Base-by-base conservation (phyloP, 2,797 vertebrate genomes). In the Anisognathus igniventris region DNA sequence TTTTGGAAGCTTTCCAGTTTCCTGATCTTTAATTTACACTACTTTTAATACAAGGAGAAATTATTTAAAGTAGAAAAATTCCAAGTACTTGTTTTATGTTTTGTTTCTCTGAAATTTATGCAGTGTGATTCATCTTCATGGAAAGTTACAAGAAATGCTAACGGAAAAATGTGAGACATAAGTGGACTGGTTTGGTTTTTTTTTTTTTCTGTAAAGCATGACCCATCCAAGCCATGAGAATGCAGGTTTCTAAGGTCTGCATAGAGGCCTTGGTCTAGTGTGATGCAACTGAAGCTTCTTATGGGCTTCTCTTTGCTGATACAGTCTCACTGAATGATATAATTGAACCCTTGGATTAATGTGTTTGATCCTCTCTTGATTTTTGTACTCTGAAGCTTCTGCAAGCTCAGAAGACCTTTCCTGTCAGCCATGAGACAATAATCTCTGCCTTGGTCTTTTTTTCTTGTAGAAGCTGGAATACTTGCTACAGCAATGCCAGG, bases 401-500 rank as follows among this genome's bases (percentile, higher is more conserved):
- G 35, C 35, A 64, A 91, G 14, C 37, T 83, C 48, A 53, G 54
- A 71, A 85, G 33, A n/a, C 6, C 35, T 58, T 83, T 72, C 9
- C 47, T 87, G 15, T 66, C 40, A 81, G 24, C 62, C 0, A 0
- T 28, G 24, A 66, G 72, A 77, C 37, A 15, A 3, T 92, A 61
- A 92, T 35, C 40, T 40, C 28, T 76, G 14, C 60, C 42, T 76
- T 80, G 37, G 39, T 93, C n/a, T 87, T 76, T 82, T 81, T 20
- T 60, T 62, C 75, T 72, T 96, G 50, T 95, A 99, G 99, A 98
- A 98, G 68, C 96, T 99, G 94, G 99, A 99, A 94, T 98, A 98
- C 89, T 96, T 99, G 85, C 97, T 97, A 47, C 97, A 93, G 80
- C 98, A 97, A 91, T 99, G 99, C 95, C 97, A 97, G 5, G 96